phyloP scores from a whole-genome alignment of 2,797 vertebrate species.

The Thamnophis elegans region DNA sequence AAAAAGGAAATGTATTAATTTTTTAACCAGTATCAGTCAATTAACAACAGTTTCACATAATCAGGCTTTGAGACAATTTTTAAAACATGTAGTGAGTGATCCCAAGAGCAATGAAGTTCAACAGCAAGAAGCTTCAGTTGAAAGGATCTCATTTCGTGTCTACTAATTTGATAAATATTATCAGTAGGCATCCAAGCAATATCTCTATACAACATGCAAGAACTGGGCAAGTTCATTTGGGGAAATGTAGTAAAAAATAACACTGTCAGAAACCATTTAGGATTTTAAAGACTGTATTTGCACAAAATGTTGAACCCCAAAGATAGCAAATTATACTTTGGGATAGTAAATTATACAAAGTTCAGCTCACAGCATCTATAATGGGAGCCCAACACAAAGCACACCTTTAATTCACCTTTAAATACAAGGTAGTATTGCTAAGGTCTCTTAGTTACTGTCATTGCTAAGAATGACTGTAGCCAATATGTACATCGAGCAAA shows the following conservation, averaged over 20 bases:
- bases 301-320: not conserved
- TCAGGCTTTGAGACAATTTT: not conserved
- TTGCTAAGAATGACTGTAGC: not conserved
- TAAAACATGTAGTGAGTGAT: not conserved
- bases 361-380: not conserved
- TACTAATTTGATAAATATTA: not conserved
- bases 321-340: not conserved
- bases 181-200: not conserved
- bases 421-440: not conserved
- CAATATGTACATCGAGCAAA: not conserved
- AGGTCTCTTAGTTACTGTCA: not conserved
- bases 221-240: not conserved
- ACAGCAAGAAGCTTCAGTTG: not conserved
- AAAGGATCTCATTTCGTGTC: not conserved
- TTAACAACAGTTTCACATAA: not conserved
- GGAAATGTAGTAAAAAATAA: not conserved
- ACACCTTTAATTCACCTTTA: not conserved
- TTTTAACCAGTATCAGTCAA: not conserved
- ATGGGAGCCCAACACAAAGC: not conserved
- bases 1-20: not conserved
- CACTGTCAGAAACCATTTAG: not conserved
- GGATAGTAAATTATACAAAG: not conserved
- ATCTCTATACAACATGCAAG: not conserved
- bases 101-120: not conserved
- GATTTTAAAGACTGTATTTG: not conserved